phyloP scores from a whole-genome alignment of 2,888 invertebrate genomes.

The Caenorhabditis doughertyi region DNA sequence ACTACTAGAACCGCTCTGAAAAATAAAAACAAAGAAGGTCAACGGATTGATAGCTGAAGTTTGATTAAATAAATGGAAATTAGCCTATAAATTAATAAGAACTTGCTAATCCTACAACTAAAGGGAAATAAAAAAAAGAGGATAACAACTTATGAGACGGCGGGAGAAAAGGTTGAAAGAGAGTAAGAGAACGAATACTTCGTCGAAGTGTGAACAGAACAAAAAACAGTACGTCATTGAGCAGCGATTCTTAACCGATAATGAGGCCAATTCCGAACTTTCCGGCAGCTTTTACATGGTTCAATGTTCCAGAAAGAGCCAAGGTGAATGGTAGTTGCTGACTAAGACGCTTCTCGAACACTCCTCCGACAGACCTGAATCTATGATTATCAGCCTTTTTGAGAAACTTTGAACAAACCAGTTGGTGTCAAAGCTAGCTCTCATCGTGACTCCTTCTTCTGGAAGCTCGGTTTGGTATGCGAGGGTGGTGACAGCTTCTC shows the following conservation, averaged over 20 bases:
- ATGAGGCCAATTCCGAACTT: conserved; percentile 95
- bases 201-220: conserved; percentile 60
- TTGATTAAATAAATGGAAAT: conserved; percentile 32
- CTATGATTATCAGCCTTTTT: not conserved
- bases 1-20: conserved; percentile 53
- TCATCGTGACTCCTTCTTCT: conserved; percentile 94
- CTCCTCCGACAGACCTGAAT: conserved; percentile 88
- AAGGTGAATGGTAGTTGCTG: conserved; percentile 93
- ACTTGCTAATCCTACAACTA: conserved; percentile 49
- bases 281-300: conserved; percentile 90
- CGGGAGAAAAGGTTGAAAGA: conserved; percentile 17
- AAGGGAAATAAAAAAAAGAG: conserved; percentile 3
- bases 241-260: conserved; percentile 86
- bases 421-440: conserved; percentile 94
- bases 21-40: conserved; percentile 37
- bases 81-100: conserved; percentile 54
- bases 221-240: conserved; percentile 48
- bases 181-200: conserved; percentile 45
- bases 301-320: conserved; percentile 93
- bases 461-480: conserved; percentile 96
- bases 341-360: conserved; percentile 93
- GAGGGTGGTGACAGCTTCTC: conserved; percentile 88
- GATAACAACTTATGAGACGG: conserved; percentile 41
- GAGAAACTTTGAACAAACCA: conserved; percentile 85
- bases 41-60: conserved; percentile 23